These are phyloP conservation scores for Lithophane ornitopus DNA, from an alignment of 2,888 invertebrate genomes.

Conservation along the genomic window DNA sequence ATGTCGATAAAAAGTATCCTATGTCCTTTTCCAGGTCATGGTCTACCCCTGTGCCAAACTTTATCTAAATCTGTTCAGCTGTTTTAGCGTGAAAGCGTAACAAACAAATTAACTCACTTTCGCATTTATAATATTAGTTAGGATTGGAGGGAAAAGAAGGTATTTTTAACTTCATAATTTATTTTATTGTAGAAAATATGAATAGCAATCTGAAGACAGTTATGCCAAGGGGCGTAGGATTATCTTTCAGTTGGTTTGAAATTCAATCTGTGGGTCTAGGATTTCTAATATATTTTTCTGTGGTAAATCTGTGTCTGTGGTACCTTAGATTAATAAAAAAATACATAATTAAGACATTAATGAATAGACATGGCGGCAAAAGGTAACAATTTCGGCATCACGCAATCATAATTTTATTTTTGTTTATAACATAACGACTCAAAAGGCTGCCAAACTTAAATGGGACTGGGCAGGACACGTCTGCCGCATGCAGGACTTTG, in stretches of 20 bases:
- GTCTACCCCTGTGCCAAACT: too few species aligned
- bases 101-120: too few species aligned
- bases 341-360: not conserved
- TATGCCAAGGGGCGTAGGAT: not conserved
- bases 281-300: constrained; percentile 8
- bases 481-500: too few species aligned
- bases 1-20: too few species aligned
- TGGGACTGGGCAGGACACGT: too few species aligned
- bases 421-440: too few species aligned
- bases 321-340: not conserved
- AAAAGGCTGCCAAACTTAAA: too few species aligned
- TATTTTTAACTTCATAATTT: constrained; percentile 5
- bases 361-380: not conserved
- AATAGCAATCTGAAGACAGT: not conserved
- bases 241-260: not conserved
- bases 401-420: not conserved
- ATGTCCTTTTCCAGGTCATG: too few species aligned
- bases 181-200: not conserved
- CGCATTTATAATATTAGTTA: too few species aligned
- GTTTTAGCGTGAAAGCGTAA: too few species aligned
- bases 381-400: not conserved
- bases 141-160: not conserved
- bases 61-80: too few species aligned
- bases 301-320: too few species aligned
- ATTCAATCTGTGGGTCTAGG: constrained; percentile 2